Percentiles rank a stretch among this genome's conserved stretches.
Conservation (phyloP, 2,888 invertebrate genomes). For the Diplolepis rosae region DNA sequence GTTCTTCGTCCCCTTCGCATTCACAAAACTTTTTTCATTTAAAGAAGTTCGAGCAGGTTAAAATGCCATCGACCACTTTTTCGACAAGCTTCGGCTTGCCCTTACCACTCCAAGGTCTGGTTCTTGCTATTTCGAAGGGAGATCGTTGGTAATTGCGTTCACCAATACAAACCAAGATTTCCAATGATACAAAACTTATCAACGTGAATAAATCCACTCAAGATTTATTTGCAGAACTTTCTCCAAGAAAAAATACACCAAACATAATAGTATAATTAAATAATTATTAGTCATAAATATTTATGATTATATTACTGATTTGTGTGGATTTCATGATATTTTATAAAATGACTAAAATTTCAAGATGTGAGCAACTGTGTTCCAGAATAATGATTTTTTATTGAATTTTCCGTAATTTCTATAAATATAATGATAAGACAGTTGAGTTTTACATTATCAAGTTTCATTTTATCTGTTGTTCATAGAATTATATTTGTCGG, state of each 20-base stretch:
- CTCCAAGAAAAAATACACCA: neutral
- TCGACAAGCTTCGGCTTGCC: conserved; percentile 10
- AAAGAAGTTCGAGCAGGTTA: conserved; percentile 42
- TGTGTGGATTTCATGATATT: no score
- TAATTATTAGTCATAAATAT: no score
- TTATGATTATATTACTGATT: no score
- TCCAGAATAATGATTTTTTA: no score
- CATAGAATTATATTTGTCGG: no score
- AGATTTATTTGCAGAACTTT: neutral
- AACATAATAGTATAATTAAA: no score
- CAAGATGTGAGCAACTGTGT: no score
- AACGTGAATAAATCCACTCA: neutral
- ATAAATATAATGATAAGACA: no score
- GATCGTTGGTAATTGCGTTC: conserved; percentile 6
- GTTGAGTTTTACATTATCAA: no score
- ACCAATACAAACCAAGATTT: neutral
- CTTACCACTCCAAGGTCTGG: neutral
- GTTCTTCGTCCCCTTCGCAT: conserved; percentile 32
- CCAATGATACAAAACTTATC: conserved; percentile 8
- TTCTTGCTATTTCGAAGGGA: conserved; percentile 7
- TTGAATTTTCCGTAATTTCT: no score
- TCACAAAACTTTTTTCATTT: conserved; percentile 47
- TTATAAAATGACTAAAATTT: no score
- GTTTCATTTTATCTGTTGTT: no score
- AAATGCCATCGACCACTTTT: conserved; percentile 41